A percentile compares a stretch with the other conserved stretches of the same genome.
phyloP scores from a whole-genome alignment of 2,113 vertebrate genomes.

The Oophaga pumilio region DNA sequence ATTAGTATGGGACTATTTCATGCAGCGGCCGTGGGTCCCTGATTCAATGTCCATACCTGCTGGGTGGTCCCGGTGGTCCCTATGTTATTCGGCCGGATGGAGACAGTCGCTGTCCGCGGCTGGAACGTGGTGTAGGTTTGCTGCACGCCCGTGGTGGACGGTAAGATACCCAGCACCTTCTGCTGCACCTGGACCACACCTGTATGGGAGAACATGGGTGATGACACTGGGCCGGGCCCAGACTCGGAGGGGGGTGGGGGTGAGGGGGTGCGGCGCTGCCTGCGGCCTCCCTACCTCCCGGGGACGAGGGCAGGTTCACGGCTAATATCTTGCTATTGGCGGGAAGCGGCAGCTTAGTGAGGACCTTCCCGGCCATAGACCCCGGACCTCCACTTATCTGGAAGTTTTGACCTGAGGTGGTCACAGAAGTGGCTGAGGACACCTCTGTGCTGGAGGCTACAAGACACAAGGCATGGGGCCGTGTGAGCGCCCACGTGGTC shows the following conservation, averaged over 20 bases:
- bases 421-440: conserved; percentile 82
- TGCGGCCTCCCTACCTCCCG: conserved; percentile 76
- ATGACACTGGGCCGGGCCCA: background rate
- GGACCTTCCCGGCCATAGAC: conserved; percentile 91
- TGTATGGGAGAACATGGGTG: conserved; percentile 52
- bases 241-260: too few species aligned
- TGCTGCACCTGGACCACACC: conserved; percentile 87
- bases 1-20: too few species aligned
- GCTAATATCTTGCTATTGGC: conserved; percentile 99
- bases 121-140: conserved; percentile 95
- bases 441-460: conserved; percentile 86
- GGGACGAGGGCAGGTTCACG: conserved; percentile 94
- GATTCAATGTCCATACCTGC: background rate
- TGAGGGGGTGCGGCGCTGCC: too few species aligned
- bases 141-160: conserved; percentile 85
- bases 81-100: conserved; percentile 85
- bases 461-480: conserved; percentile 76
- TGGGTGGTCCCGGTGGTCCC: conserved; percentile 74
- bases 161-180: conserved; percentile 93
- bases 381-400: conserved; percentile 93
- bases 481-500: conserved; percentile 34
- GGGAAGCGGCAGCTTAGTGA: conserved; percentile 95
- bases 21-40: too few species aligned
- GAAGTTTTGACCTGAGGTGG: conserved; percentile 92
- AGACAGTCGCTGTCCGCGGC: conserved; percentile 88